phyloP scores from a whole-genome alignment of 2,797 vertebrate species.

The Pyrocephalus nanus region DNA sequence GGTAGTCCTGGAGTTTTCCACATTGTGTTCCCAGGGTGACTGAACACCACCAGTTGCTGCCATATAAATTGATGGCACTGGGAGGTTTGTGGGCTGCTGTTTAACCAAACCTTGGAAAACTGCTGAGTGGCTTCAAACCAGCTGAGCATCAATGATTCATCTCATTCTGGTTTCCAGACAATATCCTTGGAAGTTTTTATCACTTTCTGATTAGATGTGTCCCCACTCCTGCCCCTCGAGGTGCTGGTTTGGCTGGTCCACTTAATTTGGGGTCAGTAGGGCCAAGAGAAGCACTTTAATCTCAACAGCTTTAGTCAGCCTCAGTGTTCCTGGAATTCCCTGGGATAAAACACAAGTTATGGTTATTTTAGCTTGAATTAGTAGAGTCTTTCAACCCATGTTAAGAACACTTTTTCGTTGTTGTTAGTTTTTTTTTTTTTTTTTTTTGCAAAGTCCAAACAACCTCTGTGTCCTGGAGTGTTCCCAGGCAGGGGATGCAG shows the following conservation, averaged over 20 bases:
- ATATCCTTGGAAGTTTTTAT: background rate
- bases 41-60: background rate
- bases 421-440: too few species aligned
- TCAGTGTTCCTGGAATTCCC: background rate
- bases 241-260: background rate
- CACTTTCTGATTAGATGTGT: background rate
- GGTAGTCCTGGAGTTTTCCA: background rate
- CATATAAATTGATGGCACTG: background rate
- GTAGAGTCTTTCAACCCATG: background rate
- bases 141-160: fast-evolving
- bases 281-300: background rate
- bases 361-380: background rate
- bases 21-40: background rate
- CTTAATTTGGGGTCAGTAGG: background rate
- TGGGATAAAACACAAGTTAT: background rate
- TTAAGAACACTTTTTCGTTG: background rate
- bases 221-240: background rate
- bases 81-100: background rate
- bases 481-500: background rate
- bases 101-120: background rate
- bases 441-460: background rate
- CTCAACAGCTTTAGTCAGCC: background rate
- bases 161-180: background rate
- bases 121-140: background rate
- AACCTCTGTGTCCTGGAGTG: background rate